phyloP scores from a whole-genome alignment of 2,888 invertebrate species.

The Hyles lineata region DNA sequence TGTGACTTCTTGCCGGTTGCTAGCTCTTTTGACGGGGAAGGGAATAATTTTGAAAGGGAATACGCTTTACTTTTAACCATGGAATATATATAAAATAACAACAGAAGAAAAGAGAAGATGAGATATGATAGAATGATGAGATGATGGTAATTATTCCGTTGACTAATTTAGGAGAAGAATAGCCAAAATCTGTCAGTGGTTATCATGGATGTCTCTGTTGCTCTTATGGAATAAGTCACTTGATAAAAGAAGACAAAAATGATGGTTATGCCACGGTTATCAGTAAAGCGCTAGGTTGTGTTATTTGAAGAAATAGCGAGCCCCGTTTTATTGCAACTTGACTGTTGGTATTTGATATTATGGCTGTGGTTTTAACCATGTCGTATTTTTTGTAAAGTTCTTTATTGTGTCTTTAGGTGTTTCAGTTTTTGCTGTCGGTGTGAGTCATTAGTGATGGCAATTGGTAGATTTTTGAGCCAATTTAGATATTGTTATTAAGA shows the following conservation, averaged over 20 bases:
- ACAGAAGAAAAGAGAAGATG: background rate
- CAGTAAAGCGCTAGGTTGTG: background rate
- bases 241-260: background rate
- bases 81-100: background rate
- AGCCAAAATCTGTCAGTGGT: background rate
- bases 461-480: too few species aligned
- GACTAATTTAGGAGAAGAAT: background rate
- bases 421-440: too few species aligned
- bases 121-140: too few species aligned
- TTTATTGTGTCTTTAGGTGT: too few species aligned
- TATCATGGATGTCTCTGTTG: too few species aligned
- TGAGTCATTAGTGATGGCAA: too few species aligned
- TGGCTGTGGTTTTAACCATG: too few species aligned
- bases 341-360: background rate
- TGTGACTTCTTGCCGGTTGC: background rate
- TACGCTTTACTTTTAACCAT: background rate
- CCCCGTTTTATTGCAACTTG: background rate
- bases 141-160: too few species aligned
- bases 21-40: background rate
- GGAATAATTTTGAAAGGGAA: background rate
- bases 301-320: background rate
- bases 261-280: background rate
- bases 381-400: too few species aligned
- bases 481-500: too few species aligned
- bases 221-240: background rate